Evolutionary conservation across 2,113 vertebrate genomes (phyloP).

Genomic region (Dromiciops gliroides): DNA sequence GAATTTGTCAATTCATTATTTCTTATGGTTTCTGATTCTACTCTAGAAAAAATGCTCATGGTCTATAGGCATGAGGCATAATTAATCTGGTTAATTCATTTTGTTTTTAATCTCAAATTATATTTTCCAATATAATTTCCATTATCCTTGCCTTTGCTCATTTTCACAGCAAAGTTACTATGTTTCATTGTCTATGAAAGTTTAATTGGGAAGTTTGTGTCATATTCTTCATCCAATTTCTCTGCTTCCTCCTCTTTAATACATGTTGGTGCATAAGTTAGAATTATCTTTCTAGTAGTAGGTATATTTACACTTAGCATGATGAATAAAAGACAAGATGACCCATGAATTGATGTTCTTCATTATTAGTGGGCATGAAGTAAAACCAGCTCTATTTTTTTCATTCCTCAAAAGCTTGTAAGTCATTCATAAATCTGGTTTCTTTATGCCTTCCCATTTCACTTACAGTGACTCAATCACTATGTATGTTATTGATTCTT

Average conservation of each 20-base stretch:
- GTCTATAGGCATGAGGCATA: background rate
- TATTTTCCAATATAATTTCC: background rate
- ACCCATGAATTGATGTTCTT: background rate
- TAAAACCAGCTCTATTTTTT: background rate
- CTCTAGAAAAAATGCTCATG: background rate
- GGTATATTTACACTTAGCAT: background rate
- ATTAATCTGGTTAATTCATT: background rate
- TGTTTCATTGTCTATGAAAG: background rate
- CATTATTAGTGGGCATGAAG: background rate
- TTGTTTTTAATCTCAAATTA: background rate
- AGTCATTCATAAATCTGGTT: background rate
- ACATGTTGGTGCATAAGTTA: background rate
- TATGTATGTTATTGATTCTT: background rate
- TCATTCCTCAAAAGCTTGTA: background rate
- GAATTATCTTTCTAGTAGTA: background rate
- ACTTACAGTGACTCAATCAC: background rate
- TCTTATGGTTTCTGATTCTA: background rate
- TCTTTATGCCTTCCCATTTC: background rate
- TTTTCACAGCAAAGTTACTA: background rate
- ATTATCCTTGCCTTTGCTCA: background rate
- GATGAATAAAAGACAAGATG: background rate
- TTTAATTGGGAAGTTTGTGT: background rate
- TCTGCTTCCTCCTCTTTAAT: background rate
- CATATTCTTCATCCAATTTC: background rate
- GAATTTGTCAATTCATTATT: background rate